Conservation (phyloP, 2,797 vertebrate species). For the Telmatherina bonti region DNA sequence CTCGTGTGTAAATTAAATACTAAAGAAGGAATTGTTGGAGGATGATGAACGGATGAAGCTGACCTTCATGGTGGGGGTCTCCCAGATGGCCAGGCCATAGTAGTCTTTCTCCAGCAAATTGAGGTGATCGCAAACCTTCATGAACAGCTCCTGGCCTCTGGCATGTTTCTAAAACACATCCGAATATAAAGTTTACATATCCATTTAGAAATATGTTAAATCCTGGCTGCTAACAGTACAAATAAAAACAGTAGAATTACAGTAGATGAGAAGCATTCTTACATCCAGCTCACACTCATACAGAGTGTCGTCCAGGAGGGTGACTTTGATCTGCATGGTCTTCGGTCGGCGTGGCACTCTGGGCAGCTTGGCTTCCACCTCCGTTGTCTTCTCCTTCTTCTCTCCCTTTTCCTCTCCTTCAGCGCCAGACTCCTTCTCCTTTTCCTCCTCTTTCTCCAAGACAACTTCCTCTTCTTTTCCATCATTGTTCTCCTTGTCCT, state of each 20-base stretch:
- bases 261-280: conserved; percentile 64
- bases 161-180: conserved; percentile 89
- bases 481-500: conserved; percentile 78
- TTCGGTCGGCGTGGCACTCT: conserved; percentile 85
- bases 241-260: too few relatives aligned
- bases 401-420: conserved; percentile 59
- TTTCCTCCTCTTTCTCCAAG: conserved; percentile 78
- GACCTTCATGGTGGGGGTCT: conserved; percentile 88
- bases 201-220: background rate
- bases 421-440: conserved; percentile 76
- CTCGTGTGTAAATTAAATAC: background rate
- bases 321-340: conserved; percentile 92
- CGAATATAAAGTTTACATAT: background rate
- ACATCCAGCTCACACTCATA: conserved; percentile 95
- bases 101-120: conserved; percentile 98
- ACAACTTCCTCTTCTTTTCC: conserved; percentile 78
- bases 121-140: conserved; percentile 94
- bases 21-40: background rate
- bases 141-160: conserved; percentile 94
- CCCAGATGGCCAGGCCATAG: conserved; percentile 92
- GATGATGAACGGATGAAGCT: conserved; percentile 32
- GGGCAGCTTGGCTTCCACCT: conserved; percentile 83
- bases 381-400: conserved; percentile 68
- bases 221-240: too few relatives aligned
- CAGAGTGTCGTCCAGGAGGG: conserved; percentile 91